These are phyloP conservation scores for Drymonia ruficornis DNA, from an alignment of 2,888 invertebrate genomes.

Conservation along the genomic window DNA sequence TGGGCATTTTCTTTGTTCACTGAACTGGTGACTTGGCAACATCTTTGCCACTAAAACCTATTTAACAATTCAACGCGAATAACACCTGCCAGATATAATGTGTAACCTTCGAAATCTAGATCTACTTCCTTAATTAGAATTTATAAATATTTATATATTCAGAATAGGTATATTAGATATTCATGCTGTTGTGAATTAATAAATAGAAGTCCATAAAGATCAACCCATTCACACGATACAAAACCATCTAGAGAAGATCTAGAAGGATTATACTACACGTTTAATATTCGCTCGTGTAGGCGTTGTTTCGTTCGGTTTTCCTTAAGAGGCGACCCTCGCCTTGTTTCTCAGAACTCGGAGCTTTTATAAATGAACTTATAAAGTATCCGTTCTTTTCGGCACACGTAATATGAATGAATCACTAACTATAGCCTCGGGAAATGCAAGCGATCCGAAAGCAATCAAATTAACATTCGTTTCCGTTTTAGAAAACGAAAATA, in stretches of 20 bases:
- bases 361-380: conserved; percentile 26
- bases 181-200: conserved; percentile 10
- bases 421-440: conserved; percentile 22
- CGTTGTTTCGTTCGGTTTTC: conserved; percentile 51
- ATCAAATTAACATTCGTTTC: conserved; percentile 28
- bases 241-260: conserved; percentile 26
- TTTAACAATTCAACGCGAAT: background rate
- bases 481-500: conserved; percentile 29
- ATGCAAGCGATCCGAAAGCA: conserved; percentile 29
- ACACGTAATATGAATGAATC: conserved; percentile 35
- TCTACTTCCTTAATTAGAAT: conserved; percentile 5
- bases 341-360: conserved; percentile 47
- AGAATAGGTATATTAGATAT: conserved; percentile 9
- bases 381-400: conserved; percentile 21
- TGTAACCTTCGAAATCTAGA: conserved; percentile 4
- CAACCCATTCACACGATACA: conserved; percentile 47
- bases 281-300: conserved; percentile 48
- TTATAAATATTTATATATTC: conserved; percentile 8
- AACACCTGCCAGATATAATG: background rate
- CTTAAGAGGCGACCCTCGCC: conserved; percentile 48
- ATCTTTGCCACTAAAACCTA: background rate
- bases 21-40: background rate
- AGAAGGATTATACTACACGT: conserved; percentile 22
- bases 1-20: background rate
- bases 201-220: conserved; percentile 27